A percentile compares a stretch with the other conserved stretches of the same genome.
Conservation (phyloP, 2,113 vertebrate genomes). For the Carollia perspicillata region DNA sequence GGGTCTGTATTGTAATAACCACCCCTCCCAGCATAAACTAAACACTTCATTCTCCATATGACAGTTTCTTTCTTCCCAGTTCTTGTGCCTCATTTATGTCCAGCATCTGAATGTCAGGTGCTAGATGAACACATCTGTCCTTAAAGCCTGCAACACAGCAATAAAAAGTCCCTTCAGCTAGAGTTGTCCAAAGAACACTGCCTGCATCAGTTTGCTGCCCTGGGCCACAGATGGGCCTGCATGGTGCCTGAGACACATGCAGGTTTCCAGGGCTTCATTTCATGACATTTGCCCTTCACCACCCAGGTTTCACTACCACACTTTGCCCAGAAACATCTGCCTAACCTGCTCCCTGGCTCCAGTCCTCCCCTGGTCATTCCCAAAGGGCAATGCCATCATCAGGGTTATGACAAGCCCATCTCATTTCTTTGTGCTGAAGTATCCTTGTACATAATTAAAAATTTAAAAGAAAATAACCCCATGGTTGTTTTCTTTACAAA, state of each 20-base stretch:
- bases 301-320: neutral
- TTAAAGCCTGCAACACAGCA: neutral
- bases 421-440: neutral
- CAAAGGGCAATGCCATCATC: neutral
- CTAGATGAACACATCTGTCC: neutral
- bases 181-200: neutral
- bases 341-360: neutral
- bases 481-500: conserved; percentile 49
- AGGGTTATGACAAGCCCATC: neutral
- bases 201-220: neutral
- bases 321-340: neutral
- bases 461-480: conserved; percentile 53
- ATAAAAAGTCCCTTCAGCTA: neutral
- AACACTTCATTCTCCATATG: conserved; percentile 1
- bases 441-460: conserved; percentile 39
- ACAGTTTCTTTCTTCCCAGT: neutral
- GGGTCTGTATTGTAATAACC: conserved; percentile 9
- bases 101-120: conserved; percentile 11
- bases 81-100: neutral
- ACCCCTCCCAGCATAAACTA: conserved; percentile 3
- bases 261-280: neutral
- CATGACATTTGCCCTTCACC: neutral
- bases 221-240: neutral
- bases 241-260: too few relatives aligned
- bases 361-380: neutral